phyloP scores from a whole-genome alignment of 1,140 invertebrate species.

The Magallana ariakensis region DNA sequence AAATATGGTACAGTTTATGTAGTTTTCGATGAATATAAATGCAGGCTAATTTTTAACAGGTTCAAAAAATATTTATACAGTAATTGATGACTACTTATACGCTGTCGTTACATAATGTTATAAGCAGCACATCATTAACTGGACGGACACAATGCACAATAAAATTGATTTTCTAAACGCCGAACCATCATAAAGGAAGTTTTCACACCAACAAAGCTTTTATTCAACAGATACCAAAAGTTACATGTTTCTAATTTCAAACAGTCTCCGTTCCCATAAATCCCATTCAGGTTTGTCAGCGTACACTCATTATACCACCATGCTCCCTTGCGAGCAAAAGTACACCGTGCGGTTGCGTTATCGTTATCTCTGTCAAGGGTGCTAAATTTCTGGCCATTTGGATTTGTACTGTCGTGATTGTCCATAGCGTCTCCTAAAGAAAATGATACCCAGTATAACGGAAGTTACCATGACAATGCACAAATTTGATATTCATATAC shows the following conservation, averaged over 20 bases:
- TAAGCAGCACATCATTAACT: too few species aligned
- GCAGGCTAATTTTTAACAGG: too few species aligned
- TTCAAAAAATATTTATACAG: too few species aligned
- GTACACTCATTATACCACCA: conserved; percentile 1
- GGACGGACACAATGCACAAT: too few species aligned
- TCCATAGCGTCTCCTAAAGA: not conserved
- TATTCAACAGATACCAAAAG: not conserved
- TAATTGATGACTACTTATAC: too few species aligned
- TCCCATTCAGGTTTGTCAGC: not conserved
- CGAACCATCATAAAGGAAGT: not conserved
- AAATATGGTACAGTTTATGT: too few species aligned
- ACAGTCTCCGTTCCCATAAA: not conserved
- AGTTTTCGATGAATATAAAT: too few species aligned
- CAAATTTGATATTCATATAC: too few species aligned
- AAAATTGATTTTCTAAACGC: too few species aligned
- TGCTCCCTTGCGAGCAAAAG: not conserved
- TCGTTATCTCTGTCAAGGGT: not conserved
- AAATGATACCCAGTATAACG: too few species aligned
- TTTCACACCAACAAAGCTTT: not conserved
- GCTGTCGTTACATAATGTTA: too few species aligned
- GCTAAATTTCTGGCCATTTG: not conserved
- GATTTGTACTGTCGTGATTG: not conserved
- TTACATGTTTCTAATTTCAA: not conserved
- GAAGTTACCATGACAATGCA: too few species aligned
- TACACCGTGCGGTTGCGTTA: not conserved